Percentiles rank a stretch among this genome's conserved stretches.
These are phyloP conservation scores for Armadillidium nasatum DNA, from an alignment of 1,140 invertebrate species.

Conservation along the genomic window DNA sequence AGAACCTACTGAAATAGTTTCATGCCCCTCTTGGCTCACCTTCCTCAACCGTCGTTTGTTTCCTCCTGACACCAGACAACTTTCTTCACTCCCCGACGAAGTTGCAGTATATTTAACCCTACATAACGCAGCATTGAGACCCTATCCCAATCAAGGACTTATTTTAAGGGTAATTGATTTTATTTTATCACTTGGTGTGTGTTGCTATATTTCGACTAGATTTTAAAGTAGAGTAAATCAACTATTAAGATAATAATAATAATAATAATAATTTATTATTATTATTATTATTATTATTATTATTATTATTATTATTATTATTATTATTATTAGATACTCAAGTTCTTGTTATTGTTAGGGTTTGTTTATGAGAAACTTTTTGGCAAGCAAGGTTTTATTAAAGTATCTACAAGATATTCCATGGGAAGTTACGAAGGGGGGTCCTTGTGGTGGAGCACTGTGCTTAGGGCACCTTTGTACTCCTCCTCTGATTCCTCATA, in stretches of 20 bases:
- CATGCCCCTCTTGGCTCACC: background rate
- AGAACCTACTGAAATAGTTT: background rate
- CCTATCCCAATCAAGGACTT: background rate
- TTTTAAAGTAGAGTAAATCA: no score
- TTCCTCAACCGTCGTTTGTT: background rate
- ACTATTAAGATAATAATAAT: no score
- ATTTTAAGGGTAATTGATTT: background rate
- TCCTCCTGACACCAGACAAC: background rate
- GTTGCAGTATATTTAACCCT: background rate
- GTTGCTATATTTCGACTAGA: no score
- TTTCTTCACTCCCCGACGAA: background rate
- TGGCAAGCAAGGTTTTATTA: background rate
- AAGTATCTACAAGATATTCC: background rate
- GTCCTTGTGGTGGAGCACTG: conserved; percentile 38
- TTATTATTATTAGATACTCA: no score
- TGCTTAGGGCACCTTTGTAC: conserved; percentile 40
- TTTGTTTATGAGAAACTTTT: background rate
- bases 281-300: no score
- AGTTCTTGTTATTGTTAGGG: background rate
- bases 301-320: no score
- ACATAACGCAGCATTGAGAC: background rate
- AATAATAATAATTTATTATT: no score
- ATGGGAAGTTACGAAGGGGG: background rate
- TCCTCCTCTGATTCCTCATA: conserved; percentile 41
- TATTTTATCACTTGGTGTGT: no score